Base-by-base conservation (phyloP, 2,888 invertebrate species). In the Tenthredo livida region DNA sequence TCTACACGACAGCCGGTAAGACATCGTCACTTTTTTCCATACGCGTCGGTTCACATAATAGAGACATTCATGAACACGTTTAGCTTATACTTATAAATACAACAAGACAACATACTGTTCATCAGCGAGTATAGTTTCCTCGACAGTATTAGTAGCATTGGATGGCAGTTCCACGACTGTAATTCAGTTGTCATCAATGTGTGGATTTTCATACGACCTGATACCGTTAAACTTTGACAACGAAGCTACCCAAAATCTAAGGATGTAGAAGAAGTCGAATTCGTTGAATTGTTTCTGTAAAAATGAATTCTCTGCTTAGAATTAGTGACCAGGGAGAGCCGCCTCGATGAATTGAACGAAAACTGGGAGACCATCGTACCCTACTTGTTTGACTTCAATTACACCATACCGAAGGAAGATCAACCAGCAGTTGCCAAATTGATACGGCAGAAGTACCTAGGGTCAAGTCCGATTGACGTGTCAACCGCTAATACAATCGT, bases 1-100 rank as follows among this genome's bases (percentile, higher is more conserved):
- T 97, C 25, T 97, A 96, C 89, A 97, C 97, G 47, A 96, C 95
- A 65, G 95, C 96, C 90, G 95, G 96, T 96, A 95, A n/a, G 95
- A 96, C 10, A 97, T 97, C 4, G 0, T 96, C 97, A 94, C 94
- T 97, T 84, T 94, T 95, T 7, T 37, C 7, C 37, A 7, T 37
- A 37, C 7, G 0, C 88, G 25, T 17, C 93, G 2, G 15, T 4
- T 5, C 10, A n/a, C n/a, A n/a, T n/a, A n/a, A n/a, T n/a, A n/a
- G n/a, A n/a, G n/a, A n/a, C n/a, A 43, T 43, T 10, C 10, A 43
- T 43, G 3, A 43, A 10, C 10, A 43, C 12, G 43, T 43, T 12
- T 0, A 4, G 33, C 33, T 2, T 33, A n/a, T 5, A 33, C 33
- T 33, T 33, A 40, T 40, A 9, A 7, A 17, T 2, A 54, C 15